phyloP scores from a whole-genome alignment of 2,113 vertebrate species.

The Onychostoma macrolepis region DNA sequence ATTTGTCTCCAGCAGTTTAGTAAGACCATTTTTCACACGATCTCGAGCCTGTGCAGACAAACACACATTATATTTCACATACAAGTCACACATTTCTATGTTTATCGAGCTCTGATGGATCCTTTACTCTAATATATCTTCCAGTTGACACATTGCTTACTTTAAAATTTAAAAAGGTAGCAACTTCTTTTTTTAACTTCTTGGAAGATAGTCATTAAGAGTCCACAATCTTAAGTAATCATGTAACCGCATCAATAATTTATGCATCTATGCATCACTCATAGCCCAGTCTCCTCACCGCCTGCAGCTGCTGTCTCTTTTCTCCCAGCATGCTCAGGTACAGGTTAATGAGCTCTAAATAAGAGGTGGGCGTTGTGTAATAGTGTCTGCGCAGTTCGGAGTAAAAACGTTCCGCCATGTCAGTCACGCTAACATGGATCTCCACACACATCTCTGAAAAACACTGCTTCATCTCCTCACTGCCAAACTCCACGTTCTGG shows the following conservation, averaged over 20 bases:
- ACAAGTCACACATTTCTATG: neutral
- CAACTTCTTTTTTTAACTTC: neutral
- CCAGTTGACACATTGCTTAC: neutral
- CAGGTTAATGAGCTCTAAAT: constrained; percentile 87
- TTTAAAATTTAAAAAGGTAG: neutral
- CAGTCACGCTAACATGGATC: constrained; percentile 81
- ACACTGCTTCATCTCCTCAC: constrained; percentile 75
- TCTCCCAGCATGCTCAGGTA: constrained; percentile 81
- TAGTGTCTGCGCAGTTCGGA: constrained; percentile 80
- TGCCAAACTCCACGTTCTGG: constrained; percentile 74
- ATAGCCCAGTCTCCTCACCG: constrained; percentile 65
- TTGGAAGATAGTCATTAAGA: neutral
- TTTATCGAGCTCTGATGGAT: neutral
- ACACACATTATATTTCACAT: constrained; percentile 24
- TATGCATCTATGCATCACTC: neutral
- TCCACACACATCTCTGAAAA: constrained; percentile 85
- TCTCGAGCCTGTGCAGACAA: constrained; percentile 76
- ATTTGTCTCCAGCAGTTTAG: constrained; percentile 84
- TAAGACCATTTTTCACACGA: constrained; percentile 83
- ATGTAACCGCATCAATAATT: neutral
- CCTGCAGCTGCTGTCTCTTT: constrained; percentile 78
- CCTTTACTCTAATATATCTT: neutral
- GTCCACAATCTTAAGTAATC: neutral
- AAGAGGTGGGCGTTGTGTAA: constrained; percentile 86
- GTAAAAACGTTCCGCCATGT: constrained; percentile 83